Evolutionary conservation across 2,113 vertebrate genomes (phyloP), one percentile per base, ranked within the genome.

Genomic region (Coptodon rendalli): DNA sequence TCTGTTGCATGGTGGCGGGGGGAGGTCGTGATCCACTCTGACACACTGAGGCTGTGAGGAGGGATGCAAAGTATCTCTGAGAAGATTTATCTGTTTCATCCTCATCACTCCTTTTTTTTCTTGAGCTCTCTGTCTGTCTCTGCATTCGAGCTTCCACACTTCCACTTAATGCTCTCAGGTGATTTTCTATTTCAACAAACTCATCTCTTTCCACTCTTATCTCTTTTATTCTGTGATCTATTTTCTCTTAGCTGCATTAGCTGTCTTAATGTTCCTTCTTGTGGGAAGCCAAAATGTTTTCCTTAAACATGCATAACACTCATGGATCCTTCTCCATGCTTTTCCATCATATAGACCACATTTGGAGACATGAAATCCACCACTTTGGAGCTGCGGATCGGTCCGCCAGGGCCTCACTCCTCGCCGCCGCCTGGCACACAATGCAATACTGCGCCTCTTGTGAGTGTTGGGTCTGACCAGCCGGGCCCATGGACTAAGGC

Each of bases 281-380:
- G 4, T 1, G 1, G 63, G 38, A 40, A 14, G 4, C 34, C 19
- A 68, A 68, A 68, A 22, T 22, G 1, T 40, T 71, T 40, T 1
- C 36, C n/a, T 36, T 24, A 71, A 71, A 43, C n/a, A 43, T 24
- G 12, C 0, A 1, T 6, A 43, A 9, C n/a, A 24, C 3, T 71
- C 12, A 71, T 14, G n/a, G n/a, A 9, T 71, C 36, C 66, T 43
- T 43, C 19, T 14, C 22, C 12, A 71, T 24, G 38, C 31, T 71
- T 43, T 71, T 71, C n/a, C 12, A 16, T 71, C 7, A 68, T 16
- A 48, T 16, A 16, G 6, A 48, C 0, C 34, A 68, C 0, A 40
- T 14, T 22, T 68, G 3, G 63, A 24, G 11, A 43, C 63, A 71
- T 14, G 0, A 71, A 71, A 9, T 71, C 7, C 11, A 71, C 36